A percentile compares a stretch with the other conserved stretches of the same genome.
phyloP scores from a whole-genome alignment of 1,140 invertebrate genomes.

The Pachypsylla venusta region DNA sequence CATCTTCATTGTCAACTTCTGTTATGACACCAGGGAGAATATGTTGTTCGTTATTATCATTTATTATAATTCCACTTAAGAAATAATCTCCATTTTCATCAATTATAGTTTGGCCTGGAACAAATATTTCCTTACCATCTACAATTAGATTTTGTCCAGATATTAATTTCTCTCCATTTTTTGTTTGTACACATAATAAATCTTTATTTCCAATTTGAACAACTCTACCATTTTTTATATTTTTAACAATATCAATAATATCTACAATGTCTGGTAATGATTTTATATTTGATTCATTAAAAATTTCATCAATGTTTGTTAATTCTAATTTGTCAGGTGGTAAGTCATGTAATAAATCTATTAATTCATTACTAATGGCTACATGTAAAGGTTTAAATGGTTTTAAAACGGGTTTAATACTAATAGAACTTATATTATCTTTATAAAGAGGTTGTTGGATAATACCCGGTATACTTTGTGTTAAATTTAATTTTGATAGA shows the following conservation, averaged over 20 bases:
- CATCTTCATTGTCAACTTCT: constrained; percentile 26
- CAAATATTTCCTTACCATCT: constrained; percentile 37
- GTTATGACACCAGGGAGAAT: constrained; percentile 27
- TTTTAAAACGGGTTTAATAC: neutral
- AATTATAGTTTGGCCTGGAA: constrained; percentile 27
- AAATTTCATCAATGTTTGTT: neutral
- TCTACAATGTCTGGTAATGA: constrained; percentile 44
- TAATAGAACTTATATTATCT: neutral
- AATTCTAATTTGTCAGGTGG: neutral
- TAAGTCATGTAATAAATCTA: neutral
- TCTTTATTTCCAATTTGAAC: constrained; percentile 31
- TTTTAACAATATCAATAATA: constrained; percentile 44
- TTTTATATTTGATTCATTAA: constrained; percentile 33
- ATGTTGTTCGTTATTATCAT: constrained; percentile 19
- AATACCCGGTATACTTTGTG: constrained; percentile 4
- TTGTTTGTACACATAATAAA: neutral
- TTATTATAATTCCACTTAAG: constrained; percentile 26
- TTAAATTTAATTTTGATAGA: neutral
- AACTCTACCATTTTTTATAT: constrained; percentile 38
- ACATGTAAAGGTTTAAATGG: constrained; percentile 2
- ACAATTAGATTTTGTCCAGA: constrained; percentile 47
- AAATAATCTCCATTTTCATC: constrained; percentile 20
- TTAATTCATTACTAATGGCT: neutral
- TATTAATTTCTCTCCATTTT: constrained; percentile 25
- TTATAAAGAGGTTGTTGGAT: neutral